phyloP scores from a whole-genome alignment of 1,140 invertebrate genomes.

The Drosophila sproati region DNA sequence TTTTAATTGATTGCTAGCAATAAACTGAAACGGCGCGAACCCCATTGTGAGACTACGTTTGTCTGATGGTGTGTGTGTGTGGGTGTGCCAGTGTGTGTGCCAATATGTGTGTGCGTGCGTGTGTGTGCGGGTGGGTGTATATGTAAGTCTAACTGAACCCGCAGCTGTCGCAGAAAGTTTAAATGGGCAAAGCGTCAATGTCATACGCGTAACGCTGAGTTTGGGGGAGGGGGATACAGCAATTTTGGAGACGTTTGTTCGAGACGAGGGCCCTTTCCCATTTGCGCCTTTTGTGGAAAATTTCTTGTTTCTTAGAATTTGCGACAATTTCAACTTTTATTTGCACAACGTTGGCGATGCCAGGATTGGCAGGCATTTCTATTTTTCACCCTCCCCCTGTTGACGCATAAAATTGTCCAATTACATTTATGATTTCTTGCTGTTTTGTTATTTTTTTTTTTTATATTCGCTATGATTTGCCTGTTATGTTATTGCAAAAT shows the following conservation, averaged over 20 bases:
- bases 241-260: slow-evolving; percentile 19
- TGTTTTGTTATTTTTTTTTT: slow-evolving; percentile 45
- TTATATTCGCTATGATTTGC: slow-evolving; percentile 57
- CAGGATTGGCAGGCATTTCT: slow-evolving; percentile 23
- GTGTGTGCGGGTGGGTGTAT: slow-evolving; percentile 15
- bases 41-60: slow-evolving; percentile 42
- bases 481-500: slow-evolving; percentile 35
- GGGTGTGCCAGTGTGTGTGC: slow-evolving; percentile 10
- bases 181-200: slow-evolving; percentile 75
- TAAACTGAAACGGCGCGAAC: slow-evolving; percentile 71
- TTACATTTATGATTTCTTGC: slow-evolving; percentile 82
- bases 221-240: slow-evolving; percentile 4
- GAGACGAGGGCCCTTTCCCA: slow-evolving; percentile 47
- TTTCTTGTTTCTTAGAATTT: slow-evolving; percentile 72
- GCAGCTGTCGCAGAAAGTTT: slow-evolving; percentile 68
- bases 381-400: slow-evolving; percentile 21
- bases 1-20: slow-evolving; percentile 80
- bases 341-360: slow-evolving; percentile 36
- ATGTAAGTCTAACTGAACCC: slow-evolving; percentile 32
- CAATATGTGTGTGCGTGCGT: not conserved
- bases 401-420: slow-evolving; percentile 73
- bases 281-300: slow-evolving; percentile 63
- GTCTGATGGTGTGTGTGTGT: slow-evolving; percentile 3
- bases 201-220: slow-evolving; percentile 52
- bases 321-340: slow-evolving; percentile 81